These are phyloP conservation scores for Cotesia vestalis DNA, from an alignment of 1,140 invertebrate genomes.

Conservation along the genomic window DNA sequence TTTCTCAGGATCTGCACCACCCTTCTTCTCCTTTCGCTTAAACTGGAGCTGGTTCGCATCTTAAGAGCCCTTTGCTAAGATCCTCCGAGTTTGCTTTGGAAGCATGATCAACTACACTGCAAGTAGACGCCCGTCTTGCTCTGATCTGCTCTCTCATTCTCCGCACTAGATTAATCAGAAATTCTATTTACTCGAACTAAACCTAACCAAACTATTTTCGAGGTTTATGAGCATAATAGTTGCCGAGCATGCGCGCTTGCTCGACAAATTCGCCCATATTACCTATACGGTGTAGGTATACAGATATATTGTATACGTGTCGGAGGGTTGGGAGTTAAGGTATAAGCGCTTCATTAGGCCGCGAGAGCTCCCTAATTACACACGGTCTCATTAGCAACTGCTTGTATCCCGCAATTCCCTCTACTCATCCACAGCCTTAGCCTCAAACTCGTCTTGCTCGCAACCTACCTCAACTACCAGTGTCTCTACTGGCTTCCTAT, in stretches of 20 bases:
- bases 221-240: conserved; percentile 26
- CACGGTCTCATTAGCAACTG: conserved; percentile 65
- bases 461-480: conserved; percentile 13
- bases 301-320: conserved; percentile 27
- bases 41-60: conserved; percentile 12
- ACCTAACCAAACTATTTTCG: conserved; percentile 39
- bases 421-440: conserved; percentile 33
- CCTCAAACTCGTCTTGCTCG: conserved; percentile 34
- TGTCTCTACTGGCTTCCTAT: conserved; percentile 15
- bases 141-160: conserved; percentile 39
- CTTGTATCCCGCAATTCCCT: conserved; percentile 46
- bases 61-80: not conserved
- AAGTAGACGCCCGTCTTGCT: conserved; percentile 50
- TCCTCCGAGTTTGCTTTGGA: conserved; percentile 12
- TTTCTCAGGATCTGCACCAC: not conserved
- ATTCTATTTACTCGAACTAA: conserved; percentile 29
- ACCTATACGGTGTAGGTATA: no score
- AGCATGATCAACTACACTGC: conserved; percentile 57
- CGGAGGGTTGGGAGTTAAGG: conserved; percentile 54
- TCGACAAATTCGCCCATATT: no score
- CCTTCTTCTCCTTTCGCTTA: not conserved
- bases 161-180: conserved; percentile 32
- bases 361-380: conserved; percentile 67
- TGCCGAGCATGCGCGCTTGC: conserved; percentile 23
- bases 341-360: conserved; percentile 66